These are phyloP conservation scores for Venturia canescens DNA, from an alignment of 1,140 invertebrate species.

Conservation along the genomic window DNA sequence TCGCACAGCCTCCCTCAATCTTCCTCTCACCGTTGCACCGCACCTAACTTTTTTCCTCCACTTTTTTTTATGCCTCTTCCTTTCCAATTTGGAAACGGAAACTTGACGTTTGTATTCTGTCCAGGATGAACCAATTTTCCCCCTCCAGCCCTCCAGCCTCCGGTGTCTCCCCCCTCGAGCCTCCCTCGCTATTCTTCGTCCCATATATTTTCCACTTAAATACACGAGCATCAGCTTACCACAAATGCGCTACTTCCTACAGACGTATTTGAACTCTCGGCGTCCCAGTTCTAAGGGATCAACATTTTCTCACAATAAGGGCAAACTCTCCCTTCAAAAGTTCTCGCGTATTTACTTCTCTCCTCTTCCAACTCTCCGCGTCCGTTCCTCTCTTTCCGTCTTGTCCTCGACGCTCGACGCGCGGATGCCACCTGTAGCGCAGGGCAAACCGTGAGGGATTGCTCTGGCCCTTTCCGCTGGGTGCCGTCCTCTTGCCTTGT, in stretches of 20 bases:
- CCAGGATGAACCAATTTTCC: slow-evolving; percentile 17
- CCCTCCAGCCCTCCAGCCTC: neutral
- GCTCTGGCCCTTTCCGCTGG: slow-evolving; percentile 4
- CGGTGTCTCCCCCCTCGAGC: neutral
- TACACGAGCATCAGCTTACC: neutral
- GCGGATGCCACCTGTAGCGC: slow-evolving; percentile 37
- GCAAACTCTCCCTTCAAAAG: neutral
- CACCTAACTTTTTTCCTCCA: slow-evolving; percentile 29
- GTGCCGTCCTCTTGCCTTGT: neutral
- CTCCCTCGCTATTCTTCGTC: slow-evolving; percentile 10
- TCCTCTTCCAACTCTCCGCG: neutral
- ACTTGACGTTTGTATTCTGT: slow-evolving; percentile 25
- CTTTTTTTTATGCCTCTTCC: slow-evolving; percentile 28
- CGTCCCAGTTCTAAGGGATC: neutral
- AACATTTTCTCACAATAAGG: slow-evolving; percentile 34
- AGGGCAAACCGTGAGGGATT: slow-evolving; percentile 22
- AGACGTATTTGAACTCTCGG: neutral
- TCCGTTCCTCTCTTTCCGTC: neutral
- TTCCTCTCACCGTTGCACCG: neutral
- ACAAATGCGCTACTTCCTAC: slow-evolving; percentile 23
- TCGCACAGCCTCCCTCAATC: slow-evolving; percentile 19
- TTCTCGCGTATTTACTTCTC: neutral
- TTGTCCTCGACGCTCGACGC: slow-evolving; percentile 7
- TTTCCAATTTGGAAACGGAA: slow-evolving; percentile 18
- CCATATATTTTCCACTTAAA: slow-evolving; percentile 2